phyloP scores from a whole-genome alignment of 2,797 vertebrate species.

The Crocodylus rhombifer region DNA sequence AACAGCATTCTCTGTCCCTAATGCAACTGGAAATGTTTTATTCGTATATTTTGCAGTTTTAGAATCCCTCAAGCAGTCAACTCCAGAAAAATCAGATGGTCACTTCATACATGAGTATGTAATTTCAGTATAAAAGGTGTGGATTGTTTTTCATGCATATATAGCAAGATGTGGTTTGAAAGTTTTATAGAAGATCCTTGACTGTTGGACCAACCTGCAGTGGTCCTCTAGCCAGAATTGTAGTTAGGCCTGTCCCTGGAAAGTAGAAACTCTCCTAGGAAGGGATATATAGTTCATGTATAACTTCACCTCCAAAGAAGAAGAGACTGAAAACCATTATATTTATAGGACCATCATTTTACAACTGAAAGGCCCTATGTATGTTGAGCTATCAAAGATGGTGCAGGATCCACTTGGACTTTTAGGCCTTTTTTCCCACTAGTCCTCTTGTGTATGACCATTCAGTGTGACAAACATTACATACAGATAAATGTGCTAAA shows the following conservation, averaged over 20 bases:
- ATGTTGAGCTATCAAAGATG: not conserved
- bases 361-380: not conserved
- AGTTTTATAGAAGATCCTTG: not conserved
- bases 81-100: not conserved
- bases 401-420: slow-evolving; percentile 8
- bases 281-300: slow-evolving; percentile 7
- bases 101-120: not conserved
- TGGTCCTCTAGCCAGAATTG: not conserved
- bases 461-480: not conserved
- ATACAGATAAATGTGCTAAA: not conserved
- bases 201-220: not conserved
- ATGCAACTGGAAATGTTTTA: not conserved
- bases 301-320: not conserved
- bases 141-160: not conserved
- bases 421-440: slow-evolving; percentile 14
- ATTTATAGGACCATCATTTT: too few species aligned
- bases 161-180: not conserved
- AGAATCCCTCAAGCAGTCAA: not conserved
- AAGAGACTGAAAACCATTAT: too few species aligned
- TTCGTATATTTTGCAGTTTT: not conserved
- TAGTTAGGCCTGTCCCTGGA: not conserved
- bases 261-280: slow-evolving; percentile 40
- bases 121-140: not conserved
- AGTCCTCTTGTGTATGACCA: not conserved
- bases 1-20: not conserved